phyloP scores from a whole-genome alignment of 2,888 invertebrate species.

The Ctenicera cuprea region DNA sequence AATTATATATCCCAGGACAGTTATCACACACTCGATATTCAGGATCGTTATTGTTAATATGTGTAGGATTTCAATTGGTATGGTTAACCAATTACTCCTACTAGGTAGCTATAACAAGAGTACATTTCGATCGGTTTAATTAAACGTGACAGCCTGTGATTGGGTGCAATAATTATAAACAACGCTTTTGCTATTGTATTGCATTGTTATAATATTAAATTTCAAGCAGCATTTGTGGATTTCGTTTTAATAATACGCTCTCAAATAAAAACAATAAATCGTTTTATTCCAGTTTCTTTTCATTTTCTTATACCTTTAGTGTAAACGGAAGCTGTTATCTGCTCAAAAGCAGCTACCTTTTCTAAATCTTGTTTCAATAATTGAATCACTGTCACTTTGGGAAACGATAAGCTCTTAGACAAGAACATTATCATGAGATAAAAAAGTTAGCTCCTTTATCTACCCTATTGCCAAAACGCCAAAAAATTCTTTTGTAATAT shows the following conservation, averaged over 20 bases:
- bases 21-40: too few species aligned
- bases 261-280: neutral
- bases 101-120: neutral
- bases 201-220: too few species aligned
- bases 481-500: too few species aligned
- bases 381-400: conserved; percentile 15
- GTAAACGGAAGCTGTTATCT: neutral
- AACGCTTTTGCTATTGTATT: too few species aligned
- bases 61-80: neutral
- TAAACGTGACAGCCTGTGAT: too few species aligned
- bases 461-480: neutral
- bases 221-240: too few species aligned
- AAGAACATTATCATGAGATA: conserved; percentile 7
- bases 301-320: neutral
- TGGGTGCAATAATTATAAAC: too few species aligned
- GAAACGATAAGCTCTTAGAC: neutral
- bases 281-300: too few species aligned
- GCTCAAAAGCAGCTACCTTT: neutral
- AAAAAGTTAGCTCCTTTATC: neutral
- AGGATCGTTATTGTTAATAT: neutral
- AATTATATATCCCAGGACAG: too few species aligned
- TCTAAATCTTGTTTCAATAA: conserved; percentile 17
- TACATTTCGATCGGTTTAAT: too few species aligned
- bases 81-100: neutral
- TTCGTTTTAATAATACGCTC: too few species aligned